phyloP scores from a whole-genome alignment of 2,797 vertebrate species.

The Muscicapa comitata region DNA sequence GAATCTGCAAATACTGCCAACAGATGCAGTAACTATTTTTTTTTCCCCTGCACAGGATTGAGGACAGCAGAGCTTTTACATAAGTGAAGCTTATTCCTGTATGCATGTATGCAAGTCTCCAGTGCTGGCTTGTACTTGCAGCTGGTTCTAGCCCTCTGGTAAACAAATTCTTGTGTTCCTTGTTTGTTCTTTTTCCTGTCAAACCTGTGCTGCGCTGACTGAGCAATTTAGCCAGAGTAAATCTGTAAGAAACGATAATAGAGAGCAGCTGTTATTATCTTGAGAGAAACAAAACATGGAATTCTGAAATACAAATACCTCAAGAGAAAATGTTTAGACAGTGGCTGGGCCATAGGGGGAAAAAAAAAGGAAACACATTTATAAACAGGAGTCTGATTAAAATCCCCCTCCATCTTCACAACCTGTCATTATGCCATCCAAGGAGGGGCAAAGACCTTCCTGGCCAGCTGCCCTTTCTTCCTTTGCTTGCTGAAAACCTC shows the following conservation, averaged over 20 bases:
- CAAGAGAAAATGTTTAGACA: not conserved
- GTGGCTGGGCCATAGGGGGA: not conserved
- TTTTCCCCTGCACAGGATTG: not conserved
- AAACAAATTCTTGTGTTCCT: not conserved
- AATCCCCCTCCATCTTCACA: not conserved
- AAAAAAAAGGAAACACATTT: not conserved
- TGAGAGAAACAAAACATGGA: not conserved
- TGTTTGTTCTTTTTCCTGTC: not conserved
- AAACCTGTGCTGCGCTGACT: not conserved
- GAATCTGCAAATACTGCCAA: not conserved
- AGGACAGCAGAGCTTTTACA: not conserved
- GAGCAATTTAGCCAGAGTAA: slow-evolving; percentile 10
- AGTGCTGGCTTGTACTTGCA: not conserved
- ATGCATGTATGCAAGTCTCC: not conserved
- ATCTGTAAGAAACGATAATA: not conserved
- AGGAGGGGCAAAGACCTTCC: not conserved
- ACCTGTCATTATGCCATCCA: not conserved
- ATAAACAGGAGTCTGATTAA: not conserved
- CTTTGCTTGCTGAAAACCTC: not conserved
- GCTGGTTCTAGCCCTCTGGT: not conserved
- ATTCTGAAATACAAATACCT: not conserved
- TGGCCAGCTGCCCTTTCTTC: not conserved
- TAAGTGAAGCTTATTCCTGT: not conserved
- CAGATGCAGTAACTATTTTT: not conserved
- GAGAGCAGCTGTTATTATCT: slow-evolving; percentile 4